Conservation (phyloP, 1,140 invertebrate genomes). For the Gonatopus flavifemur region DNA sequence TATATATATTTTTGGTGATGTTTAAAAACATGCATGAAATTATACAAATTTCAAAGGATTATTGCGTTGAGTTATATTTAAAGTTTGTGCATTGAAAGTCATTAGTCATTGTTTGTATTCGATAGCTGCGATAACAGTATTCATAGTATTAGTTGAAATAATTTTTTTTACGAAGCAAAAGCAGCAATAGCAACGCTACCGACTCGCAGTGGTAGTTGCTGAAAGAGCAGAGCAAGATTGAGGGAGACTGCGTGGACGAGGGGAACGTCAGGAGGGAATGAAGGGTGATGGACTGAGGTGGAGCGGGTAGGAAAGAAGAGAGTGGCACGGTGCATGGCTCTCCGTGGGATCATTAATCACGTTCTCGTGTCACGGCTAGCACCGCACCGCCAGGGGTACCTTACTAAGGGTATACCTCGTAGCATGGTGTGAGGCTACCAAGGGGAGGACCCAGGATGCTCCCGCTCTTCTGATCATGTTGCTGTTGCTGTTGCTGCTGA, state of each 20-base stretch:
- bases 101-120: too few species aligned
- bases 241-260: constrained; percentile 5
- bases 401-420: constrained; percentile 52
- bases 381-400: constrained; percentile 54
- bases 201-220: constrained; percentile 9
- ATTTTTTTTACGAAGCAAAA: too few species aligned
- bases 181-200: too few species aligned
- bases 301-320: constrained; percentile 4
- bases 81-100: too few species aligned
- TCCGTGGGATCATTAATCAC: constrained; percentile 57
- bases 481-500: constrained; percentile 22
- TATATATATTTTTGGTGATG: too few species aligned
- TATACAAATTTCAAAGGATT: too few species aligned
- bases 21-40: too few species aligned
- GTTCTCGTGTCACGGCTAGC: constrained; percentile 55
- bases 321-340: constrained; percentile 46
- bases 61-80: too few species aligned
- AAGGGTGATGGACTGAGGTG: constrained; percentile 1
- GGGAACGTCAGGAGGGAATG: constrained; percentile 16
- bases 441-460: constrained; percentile 46
- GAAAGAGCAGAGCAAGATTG: constrained; percentile 18
- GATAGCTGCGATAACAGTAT: too few species aligned
- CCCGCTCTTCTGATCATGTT: constrained; percentile 39
- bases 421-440: constrained; percentile 34
- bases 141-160: too few species aligned